A percentile compares a stretch with the other conserved stretches of the same genome.
These are phyloP conservation scores for Eulemur rufifrons DNA, from an alignment of 2,113 vertebrate genomes.

Conservation along the genomic window DNA sequence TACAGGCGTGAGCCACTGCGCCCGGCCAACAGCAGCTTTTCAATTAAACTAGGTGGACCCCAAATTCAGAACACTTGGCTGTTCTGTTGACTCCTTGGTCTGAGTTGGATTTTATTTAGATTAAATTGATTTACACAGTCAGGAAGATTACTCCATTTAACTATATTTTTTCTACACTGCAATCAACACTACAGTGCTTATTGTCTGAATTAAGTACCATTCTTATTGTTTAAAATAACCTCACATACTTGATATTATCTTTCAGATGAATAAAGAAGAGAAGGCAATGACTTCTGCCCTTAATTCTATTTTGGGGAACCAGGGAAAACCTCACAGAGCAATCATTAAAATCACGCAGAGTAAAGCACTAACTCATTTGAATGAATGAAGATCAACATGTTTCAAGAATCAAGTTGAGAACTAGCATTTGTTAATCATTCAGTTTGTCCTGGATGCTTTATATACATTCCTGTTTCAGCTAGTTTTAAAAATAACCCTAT, in stretches of 20 bases:
- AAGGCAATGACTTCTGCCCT: constrained; percentile 10
- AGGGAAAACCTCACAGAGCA: not conserved
- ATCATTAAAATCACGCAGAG: not conserved
- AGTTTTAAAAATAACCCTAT: not conserved
- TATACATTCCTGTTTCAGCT: not conserved
- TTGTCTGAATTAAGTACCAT: constrained; percentile 1
- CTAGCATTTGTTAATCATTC: not conserved
- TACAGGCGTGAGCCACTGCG: too few species aligned
- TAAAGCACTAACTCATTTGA: not conserved
- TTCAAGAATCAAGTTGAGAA: not conserved
- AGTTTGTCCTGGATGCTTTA: not conserved
- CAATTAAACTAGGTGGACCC: not conserved
- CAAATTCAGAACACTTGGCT: not conserved
- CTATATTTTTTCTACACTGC: not conserved
- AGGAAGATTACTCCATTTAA: constrained; percentile 34
- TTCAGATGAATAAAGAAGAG: constrained; percentile 9
- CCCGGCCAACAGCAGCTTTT: not conserved
- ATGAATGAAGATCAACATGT: not conserved
- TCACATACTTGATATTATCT: not conserved
- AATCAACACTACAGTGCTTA: not conserved
- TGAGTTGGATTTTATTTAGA: constrained; percentile 35
- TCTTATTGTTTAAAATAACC: constrained; percentile 39
- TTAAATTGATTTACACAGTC: constrained; percentile 31
- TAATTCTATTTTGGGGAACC: not conserved
- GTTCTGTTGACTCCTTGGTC: not conserved